Evolutionary conservation across 2,888 invertebrate genomes (phyloP).

Genomic region (Balanococcus diminutus): DNA sequence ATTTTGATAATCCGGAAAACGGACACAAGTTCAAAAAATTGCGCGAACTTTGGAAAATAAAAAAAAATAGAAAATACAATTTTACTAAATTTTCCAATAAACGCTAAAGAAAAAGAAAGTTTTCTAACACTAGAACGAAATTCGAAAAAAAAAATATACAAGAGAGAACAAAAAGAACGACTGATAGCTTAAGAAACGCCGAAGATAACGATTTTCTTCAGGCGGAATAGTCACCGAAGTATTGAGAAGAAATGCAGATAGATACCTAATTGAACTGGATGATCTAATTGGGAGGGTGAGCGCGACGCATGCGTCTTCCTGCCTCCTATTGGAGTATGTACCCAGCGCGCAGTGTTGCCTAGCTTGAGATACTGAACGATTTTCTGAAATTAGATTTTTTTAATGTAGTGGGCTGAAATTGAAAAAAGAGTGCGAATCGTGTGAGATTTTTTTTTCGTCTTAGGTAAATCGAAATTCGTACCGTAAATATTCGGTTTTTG

Average conservation of each 20-base stretch:
- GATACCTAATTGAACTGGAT: constrained; percentile 50
- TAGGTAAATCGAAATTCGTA: neutral
- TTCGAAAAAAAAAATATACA: neutral
- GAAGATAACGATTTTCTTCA: constrained; percentile 48
- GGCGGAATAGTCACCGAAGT: constrained; percentile 42
- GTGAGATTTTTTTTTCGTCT: neutral
- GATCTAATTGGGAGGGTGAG: constrained; percentile 50
- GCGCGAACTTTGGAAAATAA: constrained; percentile 24
- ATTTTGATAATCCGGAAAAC: constrained; percentile 26
- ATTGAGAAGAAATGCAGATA: constrained; percentile 47
- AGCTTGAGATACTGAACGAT: neutral
- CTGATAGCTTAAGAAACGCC: constrained; percentile 29
- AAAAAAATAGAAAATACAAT: neutral
- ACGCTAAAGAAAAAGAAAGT: neutral
- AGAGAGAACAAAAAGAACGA: neutral
- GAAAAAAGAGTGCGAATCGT: neutral
- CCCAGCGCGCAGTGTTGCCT: constrained; percentile 44
- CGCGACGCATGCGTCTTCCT: constrained; percentile 50
- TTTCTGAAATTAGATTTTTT: constrained; percentile 39
- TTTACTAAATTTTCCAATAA: neutral
- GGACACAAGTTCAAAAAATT: constrained; percentile 38
- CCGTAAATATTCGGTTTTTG: neutral
- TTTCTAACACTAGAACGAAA: constrained; percentile 21
- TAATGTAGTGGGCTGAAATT: constrained; percentile 24
- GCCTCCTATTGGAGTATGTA: constrained; percentile 46